A percentile compares a stretch with the other conserved stretches of the same genome.
phyloP scores from a whole-genome alignment of 1,140 invertebrate genomes.

The Hydropsyche tenuis region DNA sequence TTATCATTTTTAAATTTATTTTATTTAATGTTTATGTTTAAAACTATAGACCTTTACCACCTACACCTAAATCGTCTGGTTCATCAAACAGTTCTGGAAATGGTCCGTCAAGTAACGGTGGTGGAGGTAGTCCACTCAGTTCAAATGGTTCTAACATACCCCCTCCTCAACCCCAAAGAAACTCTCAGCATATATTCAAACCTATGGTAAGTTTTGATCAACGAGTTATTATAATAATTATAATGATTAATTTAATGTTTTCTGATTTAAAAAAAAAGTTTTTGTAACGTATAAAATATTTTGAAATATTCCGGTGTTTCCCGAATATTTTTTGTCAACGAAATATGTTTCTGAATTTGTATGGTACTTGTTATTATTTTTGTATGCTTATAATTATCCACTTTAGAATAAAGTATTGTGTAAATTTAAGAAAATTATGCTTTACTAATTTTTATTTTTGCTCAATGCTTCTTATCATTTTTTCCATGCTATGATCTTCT shows the following conservation, averaged over 20 bases:
- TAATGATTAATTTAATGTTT: no score
- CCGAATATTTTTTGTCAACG: no score
- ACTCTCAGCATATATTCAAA: conserved; percentile 81
- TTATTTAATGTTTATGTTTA: conserved; percentile 27
- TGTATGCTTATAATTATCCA: no score
- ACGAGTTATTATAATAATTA: not conserved
- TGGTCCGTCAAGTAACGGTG: conserved; percentile 57
- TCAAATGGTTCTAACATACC: conserved; percentile 55
- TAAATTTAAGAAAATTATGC: not conserved
- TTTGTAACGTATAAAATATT: no score
- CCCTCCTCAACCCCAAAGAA: conserved; percentile 75
- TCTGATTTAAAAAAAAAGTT: no score
- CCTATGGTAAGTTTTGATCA: conserved; percentile 74
- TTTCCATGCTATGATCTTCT: conserved; percentile 66
- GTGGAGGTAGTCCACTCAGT: conserved; percentile 55
- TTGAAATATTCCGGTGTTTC: no score
- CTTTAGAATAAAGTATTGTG: no score
- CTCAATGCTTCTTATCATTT: conserved; percentile 57
- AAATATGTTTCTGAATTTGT: no score
- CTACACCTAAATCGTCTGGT: conserved; percentile 76
- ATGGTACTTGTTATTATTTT: no score
- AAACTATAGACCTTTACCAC: conserved; percentile 76
- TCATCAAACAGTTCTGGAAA: conserved; percentile 63
- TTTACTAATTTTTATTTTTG: conserved; percentile 8
- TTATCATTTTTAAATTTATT: conserved; percentile 20